Conservation (phyloP, 2,113 vertebrate genomes). For the Rousettus leschenaultii region DNA sequence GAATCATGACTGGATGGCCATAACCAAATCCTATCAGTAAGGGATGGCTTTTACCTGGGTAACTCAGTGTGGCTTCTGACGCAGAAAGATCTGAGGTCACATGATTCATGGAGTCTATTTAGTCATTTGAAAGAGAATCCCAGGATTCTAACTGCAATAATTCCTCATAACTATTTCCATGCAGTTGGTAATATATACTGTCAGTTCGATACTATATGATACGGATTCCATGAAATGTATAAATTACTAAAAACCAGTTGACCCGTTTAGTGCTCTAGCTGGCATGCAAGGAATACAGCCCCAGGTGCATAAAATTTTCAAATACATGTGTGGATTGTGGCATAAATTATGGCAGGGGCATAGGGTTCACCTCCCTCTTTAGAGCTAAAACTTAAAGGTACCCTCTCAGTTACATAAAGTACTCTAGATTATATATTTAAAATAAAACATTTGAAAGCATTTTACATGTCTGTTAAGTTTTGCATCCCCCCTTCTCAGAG, state of each 20-base stretch:
- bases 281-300: not conserved
- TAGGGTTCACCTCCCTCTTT: not conserved
- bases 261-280: not conserved
- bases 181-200: not conserved
- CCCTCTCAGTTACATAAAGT: constrained; percentile 12
- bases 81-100: not conserved
- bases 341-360: not conserved
- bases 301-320: not conserved
- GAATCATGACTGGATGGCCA: not conserved
- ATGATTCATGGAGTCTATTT: not conserved
- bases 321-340: not conserved
- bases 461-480: not conserved
- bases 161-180: not conserved
- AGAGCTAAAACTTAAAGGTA: not conserved
- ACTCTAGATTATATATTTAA: not conserved
- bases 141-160: not conserved
- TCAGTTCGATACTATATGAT: not conserved
- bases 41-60: not conserved
- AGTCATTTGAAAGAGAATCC: constrained; percentile 34
- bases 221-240: constrained; percentile 33
- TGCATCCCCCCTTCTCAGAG: not conserved
- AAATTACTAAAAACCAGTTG: not conserved
- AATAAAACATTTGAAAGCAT: not conserved
- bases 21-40: not conserved
- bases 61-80: not conserved